Conservation (phyloP, 2,113 vertebrate genomes). For the Motacilla tschutschensis region DNA sequence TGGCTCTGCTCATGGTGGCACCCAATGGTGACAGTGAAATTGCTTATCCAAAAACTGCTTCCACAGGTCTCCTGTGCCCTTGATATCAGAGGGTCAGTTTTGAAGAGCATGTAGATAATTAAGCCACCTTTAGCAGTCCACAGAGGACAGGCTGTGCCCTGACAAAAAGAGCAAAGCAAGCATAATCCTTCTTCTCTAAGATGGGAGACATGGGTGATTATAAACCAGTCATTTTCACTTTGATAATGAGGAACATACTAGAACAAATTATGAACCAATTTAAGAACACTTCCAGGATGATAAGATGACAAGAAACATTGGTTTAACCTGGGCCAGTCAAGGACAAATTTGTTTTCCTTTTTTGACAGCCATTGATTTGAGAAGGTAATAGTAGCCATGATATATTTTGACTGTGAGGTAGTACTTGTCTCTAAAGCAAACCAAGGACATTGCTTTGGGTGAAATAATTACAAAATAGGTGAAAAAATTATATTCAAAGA, state of each 20-base stretch:
- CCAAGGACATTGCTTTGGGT: not conserved
- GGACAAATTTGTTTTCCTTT: slow-evolving; percentile 1
- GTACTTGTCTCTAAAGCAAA: slow-evolving; percentile 3
- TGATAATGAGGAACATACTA: not conserved
- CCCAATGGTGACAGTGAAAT: not conserved
- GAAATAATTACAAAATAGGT: not conserved
- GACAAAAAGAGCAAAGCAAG: not conserved
- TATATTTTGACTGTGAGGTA: not conserved
- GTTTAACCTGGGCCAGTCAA: not conserved
- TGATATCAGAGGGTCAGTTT: not conserved
- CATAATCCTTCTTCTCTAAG: not conserved
- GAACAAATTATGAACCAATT: slow-evolving; percentile 9
- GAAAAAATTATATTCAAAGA: not conserved
- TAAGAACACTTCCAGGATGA: not conserved
- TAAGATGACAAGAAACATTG: not conserved
- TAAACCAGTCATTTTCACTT: not conserved
- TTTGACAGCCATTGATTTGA: slow-evolving; percentile 7
- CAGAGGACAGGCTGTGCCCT: not conserved
- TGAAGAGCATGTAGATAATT: not conserved
- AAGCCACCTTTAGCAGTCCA: not conserved
- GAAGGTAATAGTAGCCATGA: not conserved
- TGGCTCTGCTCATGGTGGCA: not conserved
- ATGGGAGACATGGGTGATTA: not conserved
- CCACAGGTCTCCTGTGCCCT: not conserved
- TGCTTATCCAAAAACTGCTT: not conserved